These are phyloP conservation scores for Autographa pulchrina DNA, from an alignment of 2,888 invertebrate genomes.

Conservation along the genomic window DNA sequence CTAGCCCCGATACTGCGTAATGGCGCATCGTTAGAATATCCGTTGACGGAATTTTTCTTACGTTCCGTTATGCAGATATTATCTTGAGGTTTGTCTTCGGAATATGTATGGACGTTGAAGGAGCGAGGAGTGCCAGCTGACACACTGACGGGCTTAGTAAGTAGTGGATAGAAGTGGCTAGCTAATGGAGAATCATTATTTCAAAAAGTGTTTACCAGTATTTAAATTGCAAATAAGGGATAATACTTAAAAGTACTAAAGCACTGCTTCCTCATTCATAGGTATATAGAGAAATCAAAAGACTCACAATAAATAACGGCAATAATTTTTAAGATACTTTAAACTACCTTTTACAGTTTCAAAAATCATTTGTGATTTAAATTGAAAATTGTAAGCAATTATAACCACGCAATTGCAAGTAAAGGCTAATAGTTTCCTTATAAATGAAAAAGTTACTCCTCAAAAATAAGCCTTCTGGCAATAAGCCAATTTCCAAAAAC, in stretches of 20 bases:
- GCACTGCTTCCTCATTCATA: too few species aligned
- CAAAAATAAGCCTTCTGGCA: constrained; percentile 10
- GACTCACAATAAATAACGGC: too few species aligned
- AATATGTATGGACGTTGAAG: constrained; percentile 9
- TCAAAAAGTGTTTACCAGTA: background rate
- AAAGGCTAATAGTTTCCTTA: background rate
- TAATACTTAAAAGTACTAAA: background rate
- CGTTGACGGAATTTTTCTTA: constrained; percentile 39
- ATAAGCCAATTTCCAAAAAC: constrained; percentile 1
- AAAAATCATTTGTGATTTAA: background rate
- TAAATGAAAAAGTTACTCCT: background rate
- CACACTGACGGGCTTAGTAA: constrained; percentile 1
- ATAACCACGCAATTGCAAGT: background rate
- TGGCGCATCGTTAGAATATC: constrained; percentile 53
- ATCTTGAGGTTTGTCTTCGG: constrained; percentile 27
- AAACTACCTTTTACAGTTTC: background rate
- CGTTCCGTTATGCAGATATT: constrained; percentile 37
- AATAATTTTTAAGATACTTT: too few species aligned
- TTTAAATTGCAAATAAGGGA: constrained; percentile 4
- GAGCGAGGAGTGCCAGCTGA: background rate
- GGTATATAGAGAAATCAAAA: too few species aligned
- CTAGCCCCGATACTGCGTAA: constrained; percentile 47
- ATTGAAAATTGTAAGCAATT: background rate
- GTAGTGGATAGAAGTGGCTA: background rate
- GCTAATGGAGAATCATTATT: constrained; percentile 4